Percentiles rank a stretch among this genome's conserved stretches.
Conservation (phyloP, 2,113 vertebrate species). For the Sceloporus tristichus region DNA sequence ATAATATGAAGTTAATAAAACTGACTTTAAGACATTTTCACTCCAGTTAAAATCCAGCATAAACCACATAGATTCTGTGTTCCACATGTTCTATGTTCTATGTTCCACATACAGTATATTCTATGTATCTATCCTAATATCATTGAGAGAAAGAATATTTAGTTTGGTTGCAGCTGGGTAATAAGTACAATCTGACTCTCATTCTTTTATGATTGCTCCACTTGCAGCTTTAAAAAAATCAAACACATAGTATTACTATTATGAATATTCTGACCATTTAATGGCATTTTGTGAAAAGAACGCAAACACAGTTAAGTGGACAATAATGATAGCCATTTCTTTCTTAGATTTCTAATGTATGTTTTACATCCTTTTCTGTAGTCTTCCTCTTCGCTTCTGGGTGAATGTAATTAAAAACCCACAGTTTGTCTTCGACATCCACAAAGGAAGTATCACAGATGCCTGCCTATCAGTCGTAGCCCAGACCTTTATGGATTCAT, state of each 20-base stretch:
- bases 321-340: background rate
- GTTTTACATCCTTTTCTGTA: constrained; percentile 56
- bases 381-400: constrained; percentile 97
- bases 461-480: constrained; percentile 97
- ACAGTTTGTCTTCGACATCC: constrained; percentile 98
- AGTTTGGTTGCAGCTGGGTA: background rate
- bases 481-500: constrained; percentile 99
- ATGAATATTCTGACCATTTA: background rate
- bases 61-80: background rate
- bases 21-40: background rate
- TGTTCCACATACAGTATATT: background rate
- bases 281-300: background rate
- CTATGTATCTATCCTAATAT: background rate
- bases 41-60: background rate
- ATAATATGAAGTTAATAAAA: background rate
- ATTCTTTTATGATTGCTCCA: background rate
- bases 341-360: background rate
- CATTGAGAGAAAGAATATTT: background rate
- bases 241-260: background rate
- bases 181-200: rapidly evolving
- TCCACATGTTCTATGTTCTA: no score
- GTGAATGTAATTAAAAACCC: constrained; percentile 99
- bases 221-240: no score
- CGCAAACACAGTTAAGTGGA: background rate
- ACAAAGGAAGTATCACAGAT: constrained; percentile 98